These are phyloP conservation scores for Triops cancriformis DNA, from an alignment of 1,140 invertebrate species.

Conservation along the genomic window DNA sequence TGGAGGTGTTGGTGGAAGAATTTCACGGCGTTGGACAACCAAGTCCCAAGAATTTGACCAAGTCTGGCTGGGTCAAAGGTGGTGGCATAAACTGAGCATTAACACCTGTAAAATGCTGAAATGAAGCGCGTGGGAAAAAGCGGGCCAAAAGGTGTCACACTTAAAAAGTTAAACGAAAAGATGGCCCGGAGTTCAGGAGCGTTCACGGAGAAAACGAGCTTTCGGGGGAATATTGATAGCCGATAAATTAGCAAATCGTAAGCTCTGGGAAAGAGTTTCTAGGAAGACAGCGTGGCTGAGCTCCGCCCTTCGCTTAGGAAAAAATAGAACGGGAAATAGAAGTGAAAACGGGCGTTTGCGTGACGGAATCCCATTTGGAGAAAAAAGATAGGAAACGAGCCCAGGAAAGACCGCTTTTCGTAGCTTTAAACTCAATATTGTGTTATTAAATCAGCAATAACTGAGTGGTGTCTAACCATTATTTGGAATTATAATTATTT, in stretches of 20 bases:
- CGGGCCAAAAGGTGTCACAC: slow-evolving; percentile 2
- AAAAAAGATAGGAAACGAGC: not conserved
- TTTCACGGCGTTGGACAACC: not conserved
- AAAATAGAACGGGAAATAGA: not conserved
- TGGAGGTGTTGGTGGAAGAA: not conserved
- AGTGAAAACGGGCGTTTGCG: not conserved
- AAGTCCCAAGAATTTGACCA: slow-evolving; percentile 8
- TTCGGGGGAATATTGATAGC: not conserved
- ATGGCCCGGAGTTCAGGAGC: not conserved
- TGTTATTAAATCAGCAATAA: too few relatives aligned
- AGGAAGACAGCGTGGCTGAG: not conserved
- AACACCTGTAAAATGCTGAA: not conserved
- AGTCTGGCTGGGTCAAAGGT: slow-evolving; percentile 3
- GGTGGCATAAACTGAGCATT: slow-evolving; percentile 6
- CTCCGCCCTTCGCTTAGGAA: not conserved
- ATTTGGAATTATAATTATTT: too few relatives aligned
- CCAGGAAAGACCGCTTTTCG: not conserved
- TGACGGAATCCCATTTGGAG: not conserved
- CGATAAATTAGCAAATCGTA: not conserved
- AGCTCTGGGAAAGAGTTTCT: not conserved
- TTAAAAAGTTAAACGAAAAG: not conserved
- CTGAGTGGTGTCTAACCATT: too few relatives aligned
- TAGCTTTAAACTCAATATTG: too few relatives aligned
- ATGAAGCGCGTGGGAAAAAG: not conserved
- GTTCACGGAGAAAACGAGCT: not conserved